phyloP scores from a whole-genome alignment of 2,797 vertebrate species.

The Anabacerthia variegaticeps region DNA sequence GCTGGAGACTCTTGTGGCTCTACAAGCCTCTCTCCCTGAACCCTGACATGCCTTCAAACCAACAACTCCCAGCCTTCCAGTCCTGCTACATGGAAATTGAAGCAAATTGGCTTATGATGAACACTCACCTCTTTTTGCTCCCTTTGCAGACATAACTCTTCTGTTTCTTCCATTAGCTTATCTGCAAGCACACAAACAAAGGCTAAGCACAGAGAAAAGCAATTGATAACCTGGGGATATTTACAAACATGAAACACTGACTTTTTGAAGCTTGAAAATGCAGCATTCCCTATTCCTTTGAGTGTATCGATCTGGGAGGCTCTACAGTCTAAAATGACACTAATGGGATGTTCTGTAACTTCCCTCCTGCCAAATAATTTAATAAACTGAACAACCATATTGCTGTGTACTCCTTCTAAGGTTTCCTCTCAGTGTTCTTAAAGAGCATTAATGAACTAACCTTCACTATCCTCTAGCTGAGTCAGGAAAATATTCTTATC shows the following conservation, averaged over 20 bases:
- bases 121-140: conserved; percentile 89
- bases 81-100: neutral
- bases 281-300: neutral
- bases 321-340: neutral
- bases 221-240: neutral
- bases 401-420: neutral
- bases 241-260: neutral
- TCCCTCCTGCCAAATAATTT: neutral
- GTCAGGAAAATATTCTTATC: neutral
- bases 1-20: neutral
- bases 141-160: conserved; percentile 91
- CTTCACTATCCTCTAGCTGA: neutral
- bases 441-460: neutral
- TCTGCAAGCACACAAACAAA: conserved; percentile 78
- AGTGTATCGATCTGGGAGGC: neutral
- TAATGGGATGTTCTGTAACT: neutral
- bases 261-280: neutral
- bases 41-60: neutral
- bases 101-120: neutral
- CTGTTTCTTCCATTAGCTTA: conserved; percentile 97
- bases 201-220: neutral
- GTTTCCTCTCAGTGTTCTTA: neutral
- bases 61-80: neutral
- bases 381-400: neutral
- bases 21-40: neutral